These are phyloP conservation scores for Zosterops lateralis DNA, from an alignment of 2,113 vertebrate genomes.

Conservation along the genomic window DNA sequence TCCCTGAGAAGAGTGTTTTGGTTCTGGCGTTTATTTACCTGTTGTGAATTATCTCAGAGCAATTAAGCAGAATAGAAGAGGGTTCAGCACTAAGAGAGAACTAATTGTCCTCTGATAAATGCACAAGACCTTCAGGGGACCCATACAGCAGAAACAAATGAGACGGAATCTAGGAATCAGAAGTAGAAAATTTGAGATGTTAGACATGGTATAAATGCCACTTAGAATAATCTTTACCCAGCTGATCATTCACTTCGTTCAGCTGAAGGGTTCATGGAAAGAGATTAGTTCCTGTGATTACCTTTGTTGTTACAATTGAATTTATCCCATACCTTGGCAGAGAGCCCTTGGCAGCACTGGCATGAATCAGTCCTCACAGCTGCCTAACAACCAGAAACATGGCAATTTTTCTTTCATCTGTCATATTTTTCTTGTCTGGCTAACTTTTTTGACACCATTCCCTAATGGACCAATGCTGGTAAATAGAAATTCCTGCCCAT, in stretches of 20 bases:
- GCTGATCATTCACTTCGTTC: not conserved
- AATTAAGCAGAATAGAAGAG: not conserved
- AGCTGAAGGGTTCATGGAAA: not conserved
- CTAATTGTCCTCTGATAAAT: not conserved
- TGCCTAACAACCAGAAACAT: not conserved
- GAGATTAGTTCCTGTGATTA: not conserved
- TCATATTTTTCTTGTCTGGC: not conserved
- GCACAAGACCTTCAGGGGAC: not conserved
- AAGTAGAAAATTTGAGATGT: not conserved
- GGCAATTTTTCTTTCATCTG: not conserved
- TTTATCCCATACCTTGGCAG: not conserved
- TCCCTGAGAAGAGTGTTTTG: not conserved
- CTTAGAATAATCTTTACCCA: not conserved
- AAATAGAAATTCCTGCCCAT: not conserved
- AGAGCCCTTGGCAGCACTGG: not conserved
- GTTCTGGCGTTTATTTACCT: not conserved
- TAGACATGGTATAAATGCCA: not conserved
- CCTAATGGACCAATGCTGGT: not conserved
- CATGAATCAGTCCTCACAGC: not conserved
- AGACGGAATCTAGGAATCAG: not conserved
- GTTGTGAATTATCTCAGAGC: not conserved
- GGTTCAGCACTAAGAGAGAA: not conserved
- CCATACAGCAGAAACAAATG: not conserved
- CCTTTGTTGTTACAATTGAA: not conserved
- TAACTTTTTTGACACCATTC: not conserved